A percentile compares a stretch with the other conserved stretches of the same genome.
phyloP scores from a whole-genome alignment of 2,797 vertebrate species.

The Platalea minor region DNA sequence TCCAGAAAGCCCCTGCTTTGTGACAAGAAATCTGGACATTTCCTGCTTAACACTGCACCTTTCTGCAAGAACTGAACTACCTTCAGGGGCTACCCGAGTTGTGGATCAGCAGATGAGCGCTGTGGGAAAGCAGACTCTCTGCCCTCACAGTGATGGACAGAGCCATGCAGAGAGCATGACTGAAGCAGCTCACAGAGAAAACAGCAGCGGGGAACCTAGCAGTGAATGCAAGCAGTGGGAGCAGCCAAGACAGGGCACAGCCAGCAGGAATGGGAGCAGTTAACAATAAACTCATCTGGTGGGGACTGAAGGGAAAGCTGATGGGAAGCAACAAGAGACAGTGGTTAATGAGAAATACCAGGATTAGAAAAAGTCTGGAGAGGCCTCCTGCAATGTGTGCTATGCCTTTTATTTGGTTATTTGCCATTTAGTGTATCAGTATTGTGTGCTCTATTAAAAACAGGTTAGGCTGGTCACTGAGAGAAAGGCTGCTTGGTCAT shows the following conservation, averaged over 20 bases:
- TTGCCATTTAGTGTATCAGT: not conserved
- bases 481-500: not conserved
- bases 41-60: not conserved
- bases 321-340: not conserved
- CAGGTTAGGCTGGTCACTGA: not conserved
- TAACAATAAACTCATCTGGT: not conserved
- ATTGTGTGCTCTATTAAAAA: not conserved
- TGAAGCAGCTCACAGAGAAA: not conserved
- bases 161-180: not conserved
- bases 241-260: not conserved
- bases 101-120: not conserved
- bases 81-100: not conserved
- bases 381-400: not conserved
- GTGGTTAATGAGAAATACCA: not conserved
- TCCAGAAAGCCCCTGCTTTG: not conserved
- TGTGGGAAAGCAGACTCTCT: not conserved
- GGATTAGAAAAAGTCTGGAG: not conserved
- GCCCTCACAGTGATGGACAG: not conserved
- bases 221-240: not conserved
- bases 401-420: not conserved
- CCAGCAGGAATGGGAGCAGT: not conserved
- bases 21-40: not conserved
- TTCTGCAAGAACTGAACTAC: not conserved
- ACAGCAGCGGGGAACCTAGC: fast-evolving
- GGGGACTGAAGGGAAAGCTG: not conserved